A percentile compares a stretch with the other conserved stretches of the same genome.
These are phyloP conservation scores for Dasysyrphus albostriatus DNA, from an alignment of 2,888 invertebrate species.

Conservation along the genomic window DNA sequence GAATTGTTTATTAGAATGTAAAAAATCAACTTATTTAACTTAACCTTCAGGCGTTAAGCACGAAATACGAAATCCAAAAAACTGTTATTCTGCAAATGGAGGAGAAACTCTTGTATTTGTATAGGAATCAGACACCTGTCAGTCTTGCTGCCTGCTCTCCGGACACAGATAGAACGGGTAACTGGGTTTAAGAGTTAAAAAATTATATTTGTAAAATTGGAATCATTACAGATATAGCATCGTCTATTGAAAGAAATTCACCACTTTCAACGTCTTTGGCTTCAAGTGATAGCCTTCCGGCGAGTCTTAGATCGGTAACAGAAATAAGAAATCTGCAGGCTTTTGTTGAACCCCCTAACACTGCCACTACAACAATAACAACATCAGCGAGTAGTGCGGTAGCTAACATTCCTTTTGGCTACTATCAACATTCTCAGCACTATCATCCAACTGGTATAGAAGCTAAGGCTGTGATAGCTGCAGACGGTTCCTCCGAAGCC, in stretches of 20 bases:
- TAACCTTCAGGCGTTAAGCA: slow-evolving; percentile 85
- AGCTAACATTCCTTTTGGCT: slow-evolving; percentile 53
- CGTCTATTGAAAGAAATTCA: slow-evolving; percentile 85
- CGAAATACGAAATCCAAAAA: slow-evolving; percentile 86
- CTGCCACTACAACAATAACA: slow-evolving; percentile 50
- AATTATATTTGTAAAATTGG: background rate
- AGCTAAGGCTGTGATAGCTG: slow-evolving; percentile 75
- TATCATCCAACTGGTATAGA: slow-evolving; percentile 76
- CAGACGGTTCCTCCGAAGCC: slow-evolving; percentile 42
- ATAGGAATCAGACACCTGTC: slow-evolving; percentile 83
- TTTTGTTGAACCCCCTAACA: slow-evolving; percentile 80
- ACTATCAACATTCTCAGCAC: slow-evolving; percentile 64
- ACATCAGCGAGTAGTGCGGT: slow-evolving; percentile 59
- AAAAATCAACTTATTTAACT: background rate
- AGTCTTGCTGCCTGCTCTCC: slow-evolving; percentile 81
- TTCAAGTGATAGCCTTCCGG: slow-evolving; percentile 85
- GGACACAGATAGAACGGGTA: slow-evolving; percentile 83
- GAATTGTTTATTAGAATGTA: background rate
- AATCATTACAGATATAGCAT: slow-evolving; percentile 83
- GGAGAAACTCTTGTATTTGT: slow-evolving; percentile 85
- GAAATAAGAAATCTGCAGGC: slow-evolving; percentile 87
- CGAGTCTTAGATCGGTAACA: slow-evolving; percentile 84
- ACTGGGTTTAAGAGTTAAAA: background rate
- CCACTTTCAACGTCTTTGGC: slow-evolving; percentile 87
- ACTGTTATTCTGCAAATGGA: slow-evolving; percentile 86